Percentiles rank a stretch among this genome's conserved stretches.
Conservation (phyloP, 2,888 invertebrate species). For the Leptogaster cylindrica region DNA sequence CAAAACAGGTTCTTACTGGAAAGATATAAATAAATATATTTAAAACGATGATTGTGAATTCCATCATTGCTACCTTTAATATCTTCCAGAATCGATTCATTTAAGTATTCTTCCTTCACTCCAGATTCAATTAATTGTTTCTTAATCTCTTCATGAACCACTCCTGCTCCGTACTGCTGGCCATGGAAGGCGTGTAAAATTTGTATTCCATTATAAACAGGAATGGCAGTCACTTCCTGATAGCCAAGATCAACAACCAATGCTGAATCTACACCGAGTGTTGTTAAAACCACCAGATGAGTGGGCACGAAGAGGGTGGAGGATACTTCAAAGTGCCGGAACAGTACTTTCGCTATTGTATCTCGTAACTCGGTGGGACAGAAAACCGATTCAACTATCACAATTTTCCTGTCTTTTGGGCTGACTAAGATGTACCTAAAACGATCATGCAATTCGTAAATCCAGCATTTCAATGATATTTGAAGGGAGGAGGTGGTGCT, state of each 20-base stretch:
- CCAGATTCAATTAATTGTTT: slow-evolving; percentile 63
- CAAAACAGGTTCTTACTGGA: slow-evolving; percentile 85
- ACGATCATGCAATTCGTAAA: too few relatives aligned
- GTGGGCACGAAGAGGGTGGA: slow-evolving; percentile 83
- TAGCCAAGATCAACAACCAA: slow-evolving; percentile 90
- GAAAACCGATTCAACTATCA: slow-evolving; percentile 89
- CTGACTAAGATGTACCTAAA: slow-evolving; percentile 84
- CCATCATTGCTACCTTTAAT: slow-evolving; percentile 66
- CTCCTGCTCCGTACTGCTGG: slow-evolving; percentile 76
- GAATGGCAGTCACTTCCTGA: slow-evolving; percentile 79
- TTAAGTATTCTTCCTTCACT: slow-evolving; percentile 60
- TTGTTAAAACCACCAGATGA: slow-evolving; percentile 82
- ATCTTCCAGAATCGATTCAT: slow-evolving; percentile 73
- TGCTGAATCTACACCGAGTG: slow-evolving; percentile 81
- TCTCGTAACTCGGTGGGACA: slow-evolving; percentile 83
- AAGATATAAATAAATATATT: slow-evolving; percentile 33
- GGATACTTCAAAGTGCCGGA: slow-evolving; percentile 88
- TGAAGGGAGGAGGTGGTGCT: neutral
- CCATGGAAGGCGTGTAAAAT: slow-evolving; percentile 85
- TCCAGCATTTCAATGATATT: too few relatives aligned
- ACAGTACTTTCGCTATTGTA: slow-evolving; percentile 88
- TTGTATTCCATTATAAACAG: slow-evolving; percentile 86
- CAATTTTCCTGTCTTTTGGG: slow-evolving; percentile 90
- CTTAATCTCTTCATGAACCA: slow-evolving; percentile 71
- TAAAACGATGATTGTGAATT: neutral